Evolutionary conservation across 2,113 vertebrate genomes (phyloP).

Genomic region (Takifugu flavidus): DNA sequence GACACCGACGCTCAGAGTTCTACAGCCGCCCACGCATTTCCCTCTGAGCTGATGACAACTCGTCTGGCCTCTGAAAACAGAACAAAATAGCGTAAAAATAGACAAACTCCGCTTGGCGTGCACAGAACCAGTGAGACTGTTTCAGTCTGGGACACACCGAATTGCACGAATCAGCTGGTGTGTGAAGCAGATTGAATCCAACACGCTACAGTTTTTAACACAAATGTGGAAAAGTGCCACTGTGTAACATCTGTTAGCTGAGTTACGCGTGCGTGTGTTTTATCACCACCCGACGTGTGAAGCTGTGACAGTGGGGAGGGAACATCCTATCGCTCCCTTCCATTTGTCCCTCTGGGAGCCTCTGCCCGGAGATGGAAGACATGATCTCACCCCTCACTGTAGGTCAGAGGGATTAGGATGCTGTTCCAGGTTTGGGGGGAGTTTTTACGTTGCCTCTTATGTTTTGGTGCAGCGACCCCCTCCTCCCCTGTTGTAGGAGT

Average conservation of each 20-base stretch:
- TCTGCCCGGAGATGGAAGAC: conserved; percentile 26
- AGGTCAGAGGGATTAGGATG: conserved; percentile 48
- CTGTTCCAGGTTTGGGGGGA: conserved; percentile 30
- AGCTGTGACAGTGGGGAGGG: conserved; percentile 31
- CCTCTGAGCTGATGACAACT: conserved; percentile 50
- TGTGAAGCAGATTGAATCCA: no score
- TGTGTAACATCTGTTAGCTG: no score
- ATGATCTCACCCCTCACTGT: conserved; percentile 28
- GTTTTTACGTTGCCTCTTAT: conserved; percentile 29
- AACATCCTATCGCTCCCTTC: conserved; percentile 44
- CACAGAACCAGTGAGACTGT: conserved; percentile 2
- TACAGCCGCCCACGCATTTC: conserved; percentile 48
- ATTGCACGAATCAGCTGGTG: no score
- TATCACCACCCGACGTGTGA: conserved; percentile 34
- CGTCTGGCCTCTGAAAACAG: conserved; percentile 43
- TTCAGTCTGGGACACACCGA: not conserved
- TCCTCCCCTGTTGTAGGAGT: conserved; percentile 10
- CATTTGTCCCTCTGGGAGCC: conserved; percentile 24
- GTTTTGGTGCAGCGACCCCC: not conserved
- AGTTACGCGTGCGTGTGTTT: conserved; percentile 4
- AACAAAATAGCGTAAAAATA: conserved; percentile 37
- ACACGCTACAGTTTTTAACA: no score
- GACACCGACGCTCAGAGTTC: conserved; percentile 32
- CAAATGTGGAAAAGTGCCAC: no score
- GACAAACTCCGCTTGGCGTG: conserved; percentile 12